Conservation (phyloP, 53 echinoderm and acorn worm genomes). For the Stichopus horrens region DNA sequence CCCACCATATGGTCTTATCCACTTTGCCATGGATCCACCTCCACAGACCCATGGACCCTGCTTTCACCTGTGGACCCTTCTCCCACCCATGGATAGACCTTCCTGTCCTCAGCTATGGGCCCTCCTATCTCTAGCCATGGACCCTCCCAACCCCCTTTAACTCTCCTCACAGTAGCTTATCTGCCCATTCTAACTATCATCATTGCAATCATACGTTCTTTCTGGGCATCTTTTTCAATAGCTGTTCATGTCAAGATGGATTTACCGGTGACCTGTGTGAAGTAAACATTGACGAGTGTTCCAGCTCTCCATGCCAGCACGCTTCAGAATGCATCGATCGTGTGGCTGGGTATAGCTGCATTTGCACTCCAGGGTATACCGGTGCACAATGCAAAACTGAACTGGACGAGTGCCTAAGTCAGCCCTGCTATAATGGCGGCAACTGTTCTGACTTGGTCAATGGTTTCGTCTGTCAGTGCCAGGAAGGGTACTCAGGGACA, state of each 20-base stretch:
- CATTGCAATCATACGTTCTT: neutral
- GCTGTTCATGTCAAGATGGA: constrained; percentile 56
- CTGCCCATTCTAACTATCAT: no score
- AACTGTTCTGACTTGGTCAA: constrained; percentile 58
- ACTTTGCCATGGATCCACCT: no score
- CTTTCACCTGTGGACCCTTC: no score
- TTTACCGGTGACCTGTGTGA: constrained; percentile 57
- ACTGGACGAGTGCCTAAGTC: constrained; percentile 52
- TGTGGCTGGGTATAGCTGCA: neutral
- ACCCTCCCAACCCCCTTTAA: no score
- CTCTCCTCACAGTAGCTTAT: no score
- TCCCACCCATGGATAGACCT: no score
- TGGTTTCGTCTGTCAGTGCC: constrained; percentile 63
- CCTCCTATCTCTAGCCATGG: no score
- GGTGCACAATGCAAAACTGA: constrained; percentile 27
- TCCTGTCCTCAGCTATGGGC: no score
- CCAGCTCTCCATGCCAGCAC: constrained; percentile 52
- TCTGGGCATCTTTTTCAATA: neutral
- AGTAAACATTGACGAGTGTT: constrained; percentile 36
- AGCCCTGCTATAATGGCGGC: constrained; percentile 48
- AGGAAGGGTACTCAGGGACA: constrained; percentile 62
- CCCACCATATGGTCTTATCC: no score
- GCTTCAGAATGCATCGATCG: constrained; percentile 67
- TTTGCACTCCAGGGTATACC: neutral
- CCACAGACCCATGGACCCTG: no score